Evolutionary conservation across 2,113 vertebrate species (phyloP), one percentile per base, ranked within the genome.

Genomic region (Entelurus aequoreus): DNA sequence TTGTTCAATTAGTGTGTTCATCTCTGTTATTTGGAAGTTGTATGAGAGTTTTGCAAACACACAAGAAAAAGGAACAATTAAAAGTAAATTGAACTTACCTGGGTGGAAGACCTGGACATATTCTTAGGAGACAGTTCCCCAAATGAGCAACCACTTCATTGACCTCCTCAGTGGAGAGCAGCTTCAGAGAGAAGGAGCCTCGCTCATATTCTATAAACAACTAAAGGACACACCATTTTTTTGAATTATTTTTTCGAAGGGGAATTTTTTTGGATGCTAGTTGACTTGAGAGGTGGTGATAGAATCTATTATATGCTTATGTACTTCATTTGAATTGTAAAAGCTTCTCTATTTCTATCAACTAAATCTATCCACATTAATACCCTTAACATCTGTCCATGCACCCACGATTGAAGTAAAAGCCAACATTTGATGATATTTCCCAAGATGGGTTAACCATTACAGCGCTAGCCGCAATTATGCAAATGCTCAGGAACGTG

Each of bases 91-190:
- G 0, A 57, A 91, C 94, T 91, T 88, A 98, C 96, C 92, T 78
- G 1, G 94, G 96, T 5, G 94, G 92, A 4, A 95, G 75, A 69
- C 94, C 93, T 0, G 95, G 95, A 81, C 95, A 97, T 88, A 97
- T 94, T 89, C 88, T 95, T 72, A 91, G 88, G 63, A 98, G 85
- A 77, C 93, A 95, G 79, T 90, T 92, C 73, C 96, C 96, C 0
- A 98, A 92, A 79, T 98, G 93, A 2, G 90, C 92, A 75, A 98
- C 89, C 70, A 96, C 92, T 5, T 98, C 94, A 0, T 91, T 93
- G 66, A 95, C 94, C 21, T 98, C 96, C 52, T 98, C 95, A 0
- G 91, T 89, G 1, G 93, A 92, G 0, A 84, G 84, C 89, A 97
- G 91, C 88, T 93, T 97, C 90, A 98, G 85, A 36, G 94, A 93